Evolutionary conservation across 2,888 invertebrate genomes (phyloP), one percentile per base, ranked within the genome.

Genomic region (Scrobipalpa atriplicella): DNA sequence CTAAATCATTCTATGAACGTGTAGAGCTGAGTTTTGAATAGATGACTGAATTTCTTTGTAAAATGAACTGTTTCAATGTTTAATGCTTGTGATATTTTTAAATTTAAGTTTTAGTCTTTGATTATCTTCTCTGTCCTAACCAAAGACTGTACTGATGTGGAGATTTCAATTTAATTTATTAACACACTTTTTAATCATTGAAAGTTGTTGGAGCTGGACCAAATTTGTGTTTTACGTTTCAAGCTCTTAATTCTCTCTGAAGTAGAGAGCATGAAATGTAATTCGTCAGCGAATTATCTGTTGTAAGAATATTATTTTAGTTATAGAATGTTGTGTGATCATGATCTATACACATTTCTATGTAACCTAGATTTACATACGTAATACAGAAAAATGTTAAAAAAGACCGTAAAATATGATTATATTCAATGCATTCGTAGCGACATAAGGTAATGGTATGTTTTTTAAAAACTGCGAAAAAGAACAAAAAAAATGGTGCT

Each of bases 41-140:
- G 75, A 74, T 79, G 80, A 80, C 78, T 80, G 81, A 79, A 71
- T 66, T 72, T 75, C 74, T 76, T 72, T 70, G 62, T 67, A 66
- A 69, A 72, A 73, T 74, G 73, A 77, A 74, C 72, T 77, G 75
- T 81, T 78, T 84, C 82, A 80, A 80, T 82, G 77, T 82, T 83
- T 66, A 66, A 84, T 89, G 90, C 91, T 91, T 92, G 92, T 92
- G 92, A 92, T 92, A 92, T 90, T 82, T 83, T 81, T 87, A 86
- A 87, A 87, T 84, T 83, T 90, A 89, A 90, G 90, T 83, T 81
- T 78, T 74, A 71, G 79, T 79, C 81, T 86, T 84, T 83, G 82
- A 79, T 82, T 85, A 84, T 84, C 80, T 86, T 82, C 81, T 88
- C 86, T 90, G 85, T 89, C 82, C 89, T 90, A 89, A 91, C 91